Percentiles rank a stretch among this genome's conserved stretches.
Evolutionary conservation across 2,797 vertebrate genomes (phyloP).

Genomic region (Squalus acanthias): DNA sequence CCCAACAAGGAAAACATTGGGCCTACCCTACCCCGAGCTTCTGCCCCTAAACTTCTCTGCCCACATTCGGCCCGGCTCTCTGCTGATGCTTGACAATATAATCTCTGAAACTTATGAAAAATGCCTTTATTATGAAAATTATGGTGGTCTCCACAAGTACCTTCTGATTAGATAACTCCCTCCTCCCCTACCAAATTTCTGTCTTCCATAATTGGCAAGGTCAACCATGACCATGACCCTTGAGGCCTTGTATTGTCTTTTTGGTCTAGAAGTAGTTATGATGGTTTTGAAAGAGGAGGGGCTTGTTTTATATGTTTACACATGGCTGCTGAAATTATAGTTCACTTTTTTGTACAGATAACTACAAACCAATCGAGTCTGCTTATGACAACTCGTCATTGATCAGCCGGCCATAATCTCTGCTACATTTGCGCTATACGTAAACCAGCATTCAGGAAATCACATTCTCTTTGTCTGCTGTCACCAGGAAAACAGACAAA

Average conservation of each 20-base stretch:
- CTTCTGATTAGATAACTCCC: background rate
- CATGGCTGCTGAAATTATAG: background rate
- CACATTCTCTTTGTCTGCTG: slow-evolving; percentile 20
- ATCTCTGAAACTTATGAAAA: background rate
- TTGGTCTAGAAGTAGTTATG: background rate
- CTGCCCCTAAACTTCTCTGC: background rate
- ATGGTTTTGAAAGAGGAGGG: background rate
- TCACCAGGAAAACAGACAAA: background rate
- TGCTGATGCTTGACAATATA: background rate
- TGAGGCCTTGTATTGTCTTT: background rate
- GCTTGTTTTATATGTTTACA: background rate
- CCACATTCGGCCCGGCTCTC: background rate
- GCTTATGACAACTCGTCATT: slow-evolving; percentile 3
- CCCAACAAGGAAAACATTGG: background rate
- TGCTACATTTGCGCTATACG: background rate
- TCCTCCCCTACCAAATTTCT: background rate
- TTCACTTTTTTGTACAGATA: background rate
- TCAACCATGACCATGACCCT: background rate
- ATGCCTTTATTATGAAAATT: background rate
- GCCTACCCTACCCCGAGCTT: background rate
- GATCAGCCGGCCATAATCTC: background rate
- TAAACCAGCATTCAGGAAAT: background rate
- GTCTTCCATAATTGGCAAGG: background rate
- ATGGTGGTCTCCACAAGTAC: background rate
- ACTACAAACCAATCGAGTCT: background rate